Base-by-base conservation (phyloP, 2,797 vertebrate genomes). In the Emys orbicularis region DNA sequence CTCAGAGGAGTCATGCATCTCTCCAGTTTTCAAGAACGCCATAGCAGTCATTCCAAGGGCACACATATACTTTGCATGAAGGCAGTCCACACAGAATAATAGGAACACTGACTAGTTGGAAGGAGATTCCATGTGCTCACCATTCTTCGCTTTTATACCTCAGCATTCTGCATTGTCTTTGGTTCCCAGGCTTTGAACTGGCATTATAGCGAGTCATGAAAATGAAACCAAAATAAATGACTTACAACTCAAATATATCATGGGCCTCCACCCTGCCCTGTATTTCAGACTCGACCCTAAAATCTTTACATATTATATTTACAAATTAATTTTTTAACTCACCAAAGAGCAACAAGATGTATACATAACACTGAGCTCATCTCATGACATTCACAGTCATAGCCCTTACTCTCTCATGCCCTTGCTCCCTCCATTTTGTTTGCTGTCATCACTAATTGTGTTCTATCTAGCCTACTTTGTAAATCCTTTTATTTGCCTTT, bases 1-100 rank as follows among this genome's bases (percentile, higher is more conserved):
- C 11, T 18, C 23, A 77, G 83, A 93, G 65, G 50, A 90, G 7
- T 90, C 76, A 82, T 31, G 0, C 31, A 29, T 37, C n/a, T 59
- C 59, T 94, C 54, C 79, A 54, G 31, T 90, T 97, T 94, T 96
- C 86, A 81, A 94, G 81, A 93, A 59, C 31, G 87, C 13, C 37
- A 65, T 59, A 50, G 52, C 56, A 88, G 44, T 44, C 83, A 79
- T 79, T 92, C 57, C 94, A 96, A 96, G 83, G 87, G 89, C 81
- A 88, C 12, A 93, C 79, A 50, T 3, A 11, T 37, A 92, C 59
- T 92, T 92, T 81, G 19, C 31, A 16, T 37, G 0, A 49, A 93
- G 86, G 34, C 8, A n/a, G 50, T 79, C 92, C 93, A 21, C n/a
- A 53, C 1, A 81, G 47, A 68, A 82, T 12, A 3, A 5, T 57